phyloP scores from a whole-genome alignment of 2,113 vertebrate genomes.

The Bubo blakistoni region DNA sequence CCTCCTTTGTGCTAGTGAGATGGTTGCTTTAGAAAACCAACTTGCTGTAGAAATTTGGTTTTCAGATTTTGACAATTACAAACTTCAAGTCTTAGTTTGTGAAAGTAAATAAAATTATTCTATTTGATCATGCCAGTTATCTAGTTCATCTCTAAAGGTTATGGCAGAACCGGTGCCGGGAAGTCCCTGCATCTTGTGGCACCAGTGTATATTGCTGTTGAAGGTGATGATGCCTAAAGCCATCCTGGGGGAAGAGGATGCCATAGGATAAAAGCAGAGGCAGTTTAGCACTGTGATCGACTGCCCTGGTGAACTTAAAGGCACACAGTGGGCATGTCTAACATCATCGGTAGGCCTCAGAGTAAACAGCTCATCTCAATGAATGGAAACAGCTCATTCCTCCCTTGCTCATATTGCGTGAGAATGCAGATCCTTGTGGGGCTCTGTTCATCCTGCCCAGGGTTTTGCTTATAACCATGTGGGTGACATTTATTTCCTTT shows the following conservation, averaged over 20 bases:
- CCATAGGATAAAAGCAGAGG: not conserved
- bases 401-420: not conserved
- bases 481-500: slow-evolving; percentile 64
- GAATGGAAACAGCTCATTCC: not conserved
- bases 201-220: not conserved
- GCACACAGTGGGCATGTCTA: not conserved
- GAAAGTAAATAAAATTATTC: not conserved
- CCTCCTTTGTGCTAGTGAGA: rapidly evolving
- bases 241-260: not conserved
- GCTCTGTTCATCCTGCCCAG: not conserved
- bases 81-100: not conserved
- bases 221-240: not conserved
- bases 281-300: not conserved
- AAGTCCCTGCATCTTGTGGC: not conserved
- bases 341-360: not conserved
- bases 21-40: not conserved
- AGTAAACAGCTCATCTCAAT: not conserved
- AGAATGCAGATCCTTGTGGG: not conserved
- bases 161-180: not conserved
- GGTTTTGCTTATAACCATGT: not conserved
- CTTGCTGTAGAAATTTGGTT: not conserved
- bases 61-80: not conserved
- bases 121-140: not conserved
- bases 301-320: not conserved
- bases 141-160: not conserved